These are phyloP conservation scores for Periparus ater DNA, from an alignment of 2,797 vertebrate genomes.

Conservation along the genomic window DNA sequence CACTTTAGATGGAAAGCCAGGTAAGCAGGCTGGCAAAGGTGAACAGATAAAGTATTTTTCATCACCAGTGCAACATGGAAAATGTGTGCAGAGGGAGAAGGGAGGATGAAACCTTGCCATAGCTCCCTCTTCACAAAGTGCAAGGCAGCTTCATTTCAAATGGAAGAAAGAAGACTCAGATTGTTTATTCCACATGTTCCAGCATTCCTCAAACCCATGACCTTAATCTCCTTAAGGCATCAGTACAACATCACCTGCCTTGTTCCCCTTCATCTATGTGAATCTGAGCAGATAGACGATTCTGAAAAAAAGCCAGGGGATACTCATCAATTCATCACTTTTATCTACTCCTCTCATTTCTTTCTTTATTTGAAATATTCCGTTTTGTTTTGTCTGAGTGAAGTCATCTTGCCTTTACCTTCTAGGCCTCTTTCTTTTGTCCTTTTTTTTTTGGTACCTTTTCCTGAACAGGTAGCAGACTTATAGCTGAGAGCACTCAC, in stretches of 20 bases:
- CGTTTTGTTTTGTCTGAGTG: not conserved
- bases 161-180: not conserved
- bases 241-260: not conserved
- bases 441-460: not conserved
- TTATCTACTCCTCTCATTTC: not conserved
- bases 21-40: not conserved
- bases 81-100: not conserved
- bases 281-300: not conserved
- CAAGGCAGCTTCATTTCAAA: not conserved
- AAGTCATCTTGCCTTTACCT: not conserved
- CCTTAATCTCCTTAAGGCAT: not conserved
- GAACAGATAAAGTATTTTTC: not conserved
- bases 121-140: not conserved
- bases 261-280: not conserved
- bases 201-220: not conserved
- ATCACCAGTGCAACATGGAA: not conserved
- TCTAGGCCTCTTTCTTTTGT: not conserved
- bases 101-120: not conserved
- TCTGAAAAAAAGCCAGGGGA: not conserved
- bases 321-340: not conserved
- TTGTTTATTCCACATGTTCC: not conserved
- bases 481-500: not conserved
- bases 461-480: not conserved
- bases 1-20: not conserved
- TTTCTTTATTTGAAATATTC: not conserved